phyloP scores from a whole-genome alignment of 2,888 invertebrate species.

The Aquatica leii region DNA sequence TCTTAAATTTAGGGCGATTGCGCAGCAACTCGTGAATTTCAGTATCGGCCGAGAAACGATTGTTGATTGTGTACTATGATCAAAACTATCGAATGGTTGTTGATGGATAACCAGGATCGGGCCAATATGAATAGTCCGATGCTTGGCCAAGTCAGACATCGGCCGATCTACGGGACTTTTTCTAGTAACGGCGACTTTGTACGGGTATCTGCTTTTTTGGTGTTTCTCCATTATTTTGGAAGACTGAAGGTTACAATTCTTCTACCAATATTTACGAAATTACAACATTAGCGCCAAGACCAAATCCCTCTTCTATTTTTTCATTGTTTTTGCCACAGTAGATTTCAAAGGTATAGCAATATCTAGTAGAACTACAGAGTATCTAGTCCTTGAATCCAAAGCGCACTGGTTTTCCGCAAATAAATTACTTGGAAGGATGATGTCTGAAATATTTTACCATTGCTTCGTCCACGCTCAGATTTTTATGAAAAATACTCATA shows the following conservation, averaged over 20 bases:
- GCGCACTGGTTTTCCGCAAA: neutral
- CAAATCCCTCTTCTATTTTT: neutral
- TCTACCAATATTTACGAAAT: neutral
- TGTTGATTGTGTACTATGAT: too few species aligned
- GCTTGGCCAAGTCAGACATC: too few species aligned
- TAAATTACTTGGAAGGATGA: neutral
- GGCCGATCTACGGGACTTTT: too few species aligned
- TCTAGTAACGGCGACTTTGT: too few species aligned
- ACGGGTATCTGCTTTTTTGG: neutral
- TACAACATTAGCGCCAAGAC: too few species aligned
- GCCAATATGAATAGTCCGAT: too few species aligned
- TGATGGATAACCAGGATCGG: too few species aligned
- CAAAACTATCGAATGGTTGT: too few species aligned
- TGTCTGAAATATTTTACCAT: neutral
- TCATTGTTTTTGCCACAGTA: constrained; percentile 36
- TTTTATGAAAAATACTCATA: neutral
- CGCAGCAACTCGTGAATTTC: too few species aligned
- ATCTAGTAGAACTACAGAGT: constrained; percentile 41
- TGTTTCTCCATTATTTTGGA: neutral
- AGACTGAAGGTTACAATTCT: neutral
- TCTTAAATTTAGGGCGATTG: too few species aligned
- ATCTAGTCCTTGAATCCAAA: constrained; percentile 42
- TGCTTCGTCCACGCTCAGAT: neutral
- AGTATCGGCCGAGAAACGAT: too few species aligned
- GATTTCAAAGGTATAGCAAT: constrained; percentile 42